These are phyloP conservation scores for Cynopterus sphinx DNA, from an alignment of 2,797 vertebrate species.

Conservation along the genomic window DNA sequence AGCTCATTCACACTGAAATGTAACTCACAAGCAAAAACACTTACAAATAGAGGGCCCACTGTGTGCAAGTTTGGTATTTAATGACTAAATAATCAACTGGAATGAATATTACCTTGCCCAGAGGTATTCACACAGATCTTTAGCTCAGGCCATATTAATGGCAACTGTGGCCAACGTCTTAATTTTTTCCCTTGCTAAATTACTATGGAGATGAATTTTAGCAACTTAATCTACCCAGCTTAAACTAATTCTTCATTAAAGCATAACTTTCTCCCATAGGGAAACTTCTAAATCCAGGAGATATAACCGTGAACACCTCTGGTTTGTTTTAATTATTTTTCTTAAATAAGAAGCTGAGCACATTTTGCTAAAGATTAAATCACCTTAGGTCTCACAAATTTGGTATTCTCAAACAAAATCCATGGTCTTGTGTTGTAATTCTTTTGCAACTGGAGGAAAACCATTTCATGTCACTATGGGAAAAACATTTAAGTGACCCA, in stretches of 20 bases:
- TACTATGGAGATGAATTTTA: constrained; percentile 71
- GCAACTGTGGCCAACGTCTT: constrained; percentile 68
- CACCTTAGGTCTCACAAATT: constrained; percentile 42
- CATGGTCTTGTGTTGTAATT: constrained; percentile 34
- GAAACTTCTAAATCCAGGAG: constrained; percentile 68
- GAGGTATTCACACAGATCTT: constrained; percentile 27
- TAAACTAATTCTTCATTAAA: constrained; percentile 80
- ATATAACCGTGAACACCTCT: constrained; percentile 59
- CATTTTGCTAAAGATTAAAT: constrained; percentile 72
- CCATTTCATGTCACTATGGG: neutral
- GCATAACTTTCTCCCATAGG: constrained; percentile 64
- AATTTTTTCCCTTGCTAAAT: constrained; percentile 68
- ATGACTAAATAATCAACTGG: neutral
- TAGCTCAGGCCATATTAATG: constrained; percentile 56
- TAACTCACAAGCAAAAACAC: neutral
- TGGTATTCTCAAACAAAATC: constrained; percentile 56
- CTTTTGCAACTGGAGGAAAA: constrained; percentile 12
- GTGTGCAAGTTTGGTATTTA: neutral
- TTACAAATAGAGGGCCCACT: neutral
- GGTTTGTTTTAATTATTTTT: constrained; percentile 76
- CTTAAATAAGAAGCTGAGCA: constrained; percentile 70
- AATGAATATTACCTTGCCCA: neutral
- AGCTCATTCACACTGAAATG: neutral
- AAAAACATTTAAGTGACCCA: constrained; percentile 26
- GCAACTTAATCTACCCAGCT: constrained; percentile 68